These are phyloP conservation scores for Parnassius mnemosyne DNA, from an alignment of 2,888 invertebrate species.

Conservation along the genomic window DNA sequence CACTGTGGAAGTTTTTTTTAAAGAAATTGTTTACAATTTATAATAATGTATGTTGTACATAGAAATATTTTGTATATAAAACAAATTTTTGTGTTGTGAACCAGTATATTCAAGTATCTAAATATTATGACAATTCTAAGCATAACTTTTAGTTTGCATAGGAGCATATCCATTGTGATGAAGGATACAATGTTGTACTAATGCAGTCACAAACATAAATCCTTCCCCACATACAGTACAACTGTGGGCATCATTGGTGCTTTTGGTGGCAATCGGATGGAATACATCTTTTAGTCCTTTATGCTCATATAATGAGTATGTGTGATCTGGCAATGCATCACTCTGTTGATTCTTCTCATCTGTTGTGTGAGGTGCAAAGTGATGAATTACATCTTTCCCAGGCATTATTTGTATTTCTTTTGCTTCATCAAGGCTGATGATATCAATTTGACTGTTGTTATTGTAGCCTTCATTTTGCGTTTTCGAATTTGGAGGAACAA, in stretches of 20 bases:
- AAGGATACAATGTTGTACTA: conserved; percentile 59
- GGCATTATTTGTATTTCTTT: conserved; percentile 47
- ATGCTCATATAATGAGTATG: conserved; percentile 24
- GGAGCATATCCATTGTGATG: conserved; percentile 53
- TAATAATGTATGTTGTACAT: too few species aligned
- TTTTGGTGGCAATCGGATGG: conserved; percentile 40
- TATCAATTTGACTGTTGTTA: conserved; percentile 57
- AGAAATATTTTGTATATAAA: too few species aligned
- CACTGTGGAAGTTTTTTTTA: too few species aligned
- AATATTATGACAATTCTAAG: conserved; percentile 6
- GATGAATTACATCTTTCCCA: conserved; percentile 41
- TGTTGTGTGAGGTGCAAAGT: conserved; percentile 50
- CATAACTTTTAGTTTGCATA: conserved; percentile 31
- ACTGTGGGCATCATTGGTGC: conserved; percentile 42
- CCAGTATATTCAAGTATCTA: not conserved
- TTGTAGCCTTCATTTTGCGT: conserved; percentile 49
- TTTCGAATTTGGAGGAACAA: conserved; percentile 39
- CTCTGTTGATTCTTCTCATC: conserved; percentile 43
- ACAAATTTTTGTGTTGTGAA: too few species aligned
- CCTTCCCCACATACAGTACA: conserved; percentile 61
- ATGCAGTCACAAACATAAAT: conserved; percentile 53
- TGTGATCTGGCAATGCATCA: conserved; percentile 37
- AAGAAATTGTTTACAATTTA: too few species aligned
- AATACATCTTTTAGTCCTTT: conserved; percentile 48
- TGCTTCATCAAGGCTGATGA: conserved; percentile 61